Evolutionary conservation across 2,888 invertebrate species (phyloP).

Genomic region (Sicus ferrugineus): DNA sequence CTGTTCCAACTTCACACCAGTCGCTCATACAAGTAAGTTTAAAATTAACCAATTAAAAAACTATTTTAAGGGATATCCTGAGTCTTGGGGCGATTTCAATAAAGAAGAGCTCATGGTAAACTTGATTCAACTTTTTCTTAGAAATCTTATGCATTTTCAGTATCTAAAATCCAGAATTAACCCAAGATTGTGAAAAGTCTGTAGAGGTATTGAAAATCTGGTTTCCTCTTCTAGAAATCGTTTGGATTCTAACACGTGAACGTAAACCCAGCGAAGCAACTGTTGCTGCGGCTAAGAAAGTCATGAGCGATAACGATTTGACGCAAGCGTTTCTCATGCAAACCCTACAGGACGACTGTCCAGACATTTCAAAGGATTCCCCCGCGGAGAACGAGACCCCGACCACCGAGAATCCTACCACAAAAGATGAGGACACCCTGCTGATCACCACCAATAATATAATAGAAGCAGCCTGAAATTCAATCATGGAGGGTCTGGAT

Average conservation of each 20-base stretch:
- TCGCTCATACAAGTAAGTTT: conserved; percentile 57
- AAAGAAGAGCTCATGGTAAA: too few relatives aligned
- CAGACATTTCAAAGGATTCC: not conserved
- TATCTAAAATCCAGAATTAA: too few relatives aligned
- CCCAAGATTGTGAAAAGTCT: too few relatives aligned
- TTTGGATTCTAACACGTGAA: conserved; percentile 58
- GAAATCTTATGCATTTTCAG: too few relatives aligned
- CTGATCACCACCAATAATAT: conserved; percentile 34
- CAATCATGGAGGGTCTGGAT: not conserved
- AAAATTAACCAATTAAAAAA: too few relatives aligned
- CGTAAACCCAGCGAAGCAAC: conserved; percentile 48
- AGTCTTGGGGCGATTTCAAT: too few relatives aligned
- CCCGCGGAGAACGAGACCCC: not conserved
- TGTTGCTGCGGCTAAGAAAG: conserved; percentile 47
- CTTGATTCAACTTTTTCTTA: too few relatives aligned
- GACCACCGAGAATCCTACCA: not conserved
- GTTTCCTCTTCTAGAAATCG: conserved; percentile 45
- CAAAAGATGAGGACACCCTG: not conserved
- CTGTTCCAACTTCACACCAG: conserved; percentile 62
- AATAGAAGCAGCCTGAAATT: conserved; percentile 33
- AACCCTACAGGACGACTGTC: conserved; percentile 52
- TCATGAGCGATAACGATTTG: conserved; percentile 53
- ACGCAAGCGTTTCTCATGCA: conserved; percentile 48
- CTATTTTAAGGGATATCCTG: too few relatives aligned
- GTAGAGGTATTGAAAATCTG: too few relatives aligned